phyloP scores from a whole-genome alignment of 2,888 invertebrate genomes.

The Anthrax anthrax region DNA sequence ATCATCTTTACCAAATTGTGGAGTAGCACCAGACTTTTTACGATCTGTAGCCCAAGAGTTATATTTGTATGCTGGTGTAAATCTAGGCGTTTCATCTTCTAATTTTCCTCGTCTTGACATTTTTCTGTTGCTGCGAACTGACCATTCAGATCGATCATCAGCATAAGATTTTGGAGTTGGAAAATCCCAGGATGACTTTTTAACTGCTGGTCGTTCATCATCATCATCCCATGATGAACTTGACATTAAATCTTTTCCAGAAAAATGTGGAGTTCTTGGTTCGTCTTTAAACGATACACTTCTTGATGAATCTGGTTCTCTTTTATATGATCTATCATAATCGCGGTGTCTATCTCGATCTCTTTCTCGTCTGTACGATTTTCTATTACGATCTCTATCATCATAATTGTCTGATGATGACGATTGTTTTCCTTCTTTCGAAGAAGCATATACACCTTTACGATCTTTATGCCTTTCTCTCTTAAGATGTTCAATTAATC shows the following conservation, averaged over 20 bases:
- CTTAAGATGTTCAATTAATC: slow-evolving; percentile 51
- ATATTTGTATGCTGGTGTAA: slow-evolving; percentile 71
- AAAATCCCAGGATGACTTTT: slow-evolving; percentile 81
- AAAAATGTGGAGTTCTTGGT: slow-evolving; percentile 66
- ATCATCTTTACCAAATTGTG: slow-evolving; percentile 33
- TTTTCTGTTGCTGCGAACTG: slow-evolving; percentile 18
- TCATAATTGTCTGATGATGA: slow-evolving; percentile 30
- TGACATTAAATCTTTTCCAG: slow-evolving; percentile 45
- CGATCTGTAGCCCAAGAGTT: slow-evolving; percentile 63
- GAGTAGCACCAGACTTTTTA: slow-evolving; percentile 51
- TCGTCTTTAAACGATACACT: slow-evolving; percentile 61
- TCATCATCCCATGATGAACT: slow-evolving; percentile 51
- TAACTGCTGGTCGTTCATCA: slow-evolving; percentile 36
- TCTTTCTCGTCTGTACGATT: slow-evolving; percentile 15
- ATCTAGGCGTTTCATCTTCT: slow-evolving; percentile 58
- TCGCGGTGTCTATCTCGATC: slow-evolving; percentile 21
- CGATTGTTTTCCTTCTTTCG: slow-evolving; percentile 40
- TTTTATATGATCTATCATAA: slow-evolving; percentile 16
- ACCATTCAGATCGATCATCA: slow-evolving; percentile 34
- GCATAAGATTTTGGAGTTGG: slow-evolving; percentile 60
- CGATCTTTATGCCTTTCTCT: slow-evolving; percentile 37
- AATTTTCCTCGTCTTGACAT: slow-evolving; percentile 27
- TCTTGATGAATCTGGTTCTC: slow-evolving; percentile 25
- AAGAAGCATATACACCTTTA: slow-evolving; percentile 57
- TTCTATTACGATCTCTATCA: slow-evolving; percentile 17